Conservation (phyloP, 1,140 invertebrate genomes). For the Matsumurasca onukii region DNA sequence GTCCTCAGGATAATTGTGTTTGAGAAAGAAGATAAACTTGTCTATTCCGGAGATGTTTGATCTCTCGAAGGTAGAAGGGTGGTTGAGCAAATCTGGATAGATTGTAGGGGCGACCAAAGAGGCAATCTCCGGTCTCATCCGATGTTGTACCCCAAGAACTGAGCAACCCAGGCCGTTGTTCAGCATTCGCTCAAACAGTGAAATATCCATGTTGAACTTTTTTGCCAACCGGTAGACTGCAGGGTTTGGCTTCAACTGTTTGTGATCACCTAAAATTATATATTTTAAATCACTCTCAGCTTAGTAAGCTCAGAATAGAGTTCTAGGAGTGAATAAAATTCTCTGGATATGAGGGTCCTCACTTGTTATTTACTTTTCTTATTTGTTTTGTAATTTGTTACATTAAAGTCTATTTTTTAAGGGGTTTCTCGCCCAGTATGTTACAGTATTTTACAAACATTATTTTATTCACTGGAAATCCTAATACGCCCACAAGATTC, state of each 20-base stretch:
- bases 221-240: constrained; percentile 59
- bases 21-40: constrained; percentile 61
- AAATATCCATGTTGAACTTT: constrained; percentile 64
- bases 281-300: no score
- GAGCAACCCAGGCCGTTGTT: constrained; percentile 56
- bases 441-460: no score
- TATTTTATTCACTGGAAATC: no score
- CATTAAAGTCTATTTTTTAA: no score
- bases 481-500: no score
- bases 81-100: constrained; percentile 58
- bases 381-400: no score
- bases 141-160: constrained; percentile 59
- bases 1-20: constrained; percentile 56
- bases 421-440: no score
- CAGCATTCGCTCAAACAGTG: constrained; percentile 74
- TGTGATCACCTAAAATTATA: constrained; percentile 78
- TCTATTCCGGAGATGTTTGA: constrained; percentile 53
- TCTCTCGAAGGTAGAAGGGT: constrained; percentile 54
- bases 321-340: no score
- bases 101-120: constrained; percentile 60
- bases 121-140: constrained; percentile 67
- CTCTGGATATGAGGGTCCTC: no score
- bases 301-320: no score
- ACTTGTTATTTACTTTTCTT: no score
- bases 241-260: constrained; percentile 68